phyloP scores from a whole-genome alignment of 2,797 vertebrate species.

The Manis pentadactyla region DNA sequence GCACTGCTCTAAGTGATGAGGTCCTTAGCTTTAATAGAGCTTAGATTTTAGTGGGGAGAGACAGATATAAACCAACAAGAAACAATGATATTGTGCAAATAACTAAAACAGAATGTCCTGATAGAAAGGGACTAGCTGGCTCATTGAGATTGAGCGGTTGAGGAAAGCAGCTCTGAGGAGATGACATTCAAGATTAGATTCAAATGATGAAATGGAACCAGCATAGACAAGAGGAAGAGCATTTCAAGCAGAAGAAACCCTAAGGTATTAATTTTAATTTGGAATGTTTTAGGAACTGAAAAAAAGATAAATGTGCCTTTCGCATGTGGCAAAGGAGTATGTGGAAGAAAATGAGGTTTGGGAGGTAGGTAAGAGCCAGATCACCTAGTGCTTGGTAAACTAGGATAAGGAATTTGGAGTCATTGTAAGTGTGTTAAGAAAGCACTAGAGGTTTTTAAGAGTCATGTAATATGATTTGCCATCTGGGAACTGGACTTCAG shows the following conservation, averaged over 20 bases:
- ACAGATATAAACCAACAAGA: neutral
- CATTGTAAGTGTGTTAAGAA: neutral
- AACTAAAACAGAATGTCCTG: neutral
- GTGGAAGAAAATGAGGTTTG: neutral
- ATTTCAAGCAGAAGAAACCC: conserved; percentile 19
- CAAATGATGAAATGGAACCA: conserved; percentile 15
- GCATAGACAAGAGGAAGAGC: neutral
- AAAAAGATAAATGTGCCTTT: neutral
- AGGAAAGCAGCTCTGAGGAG: neutral
- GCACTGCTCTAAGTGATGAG: neutral
- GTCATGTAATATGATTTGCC: neutral
- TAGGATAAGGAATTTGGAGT: neutral
- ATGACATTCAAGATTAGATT: neutral
- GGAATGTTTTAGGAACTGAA: neutral
- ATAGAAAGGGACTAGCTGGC: neutral
- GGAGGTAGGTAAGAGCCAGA: neutral
- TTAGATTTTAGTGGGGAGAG: neutral
- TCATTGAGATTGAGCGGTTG: neutral
- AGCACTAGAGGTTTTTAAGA: neutral
- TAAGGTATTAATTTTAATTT: neutral
- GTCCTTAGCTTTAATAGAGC: neutral
- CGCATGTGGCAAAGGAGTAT: neutral
- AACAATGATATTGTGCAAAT: neutral
- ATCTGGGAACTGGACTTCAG: neutral
- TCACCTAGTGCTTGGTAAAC: neutral